Conservation (phyloP, 2,113 vertebrate species). For the Ophthalmolycus amberensis region DNA sequence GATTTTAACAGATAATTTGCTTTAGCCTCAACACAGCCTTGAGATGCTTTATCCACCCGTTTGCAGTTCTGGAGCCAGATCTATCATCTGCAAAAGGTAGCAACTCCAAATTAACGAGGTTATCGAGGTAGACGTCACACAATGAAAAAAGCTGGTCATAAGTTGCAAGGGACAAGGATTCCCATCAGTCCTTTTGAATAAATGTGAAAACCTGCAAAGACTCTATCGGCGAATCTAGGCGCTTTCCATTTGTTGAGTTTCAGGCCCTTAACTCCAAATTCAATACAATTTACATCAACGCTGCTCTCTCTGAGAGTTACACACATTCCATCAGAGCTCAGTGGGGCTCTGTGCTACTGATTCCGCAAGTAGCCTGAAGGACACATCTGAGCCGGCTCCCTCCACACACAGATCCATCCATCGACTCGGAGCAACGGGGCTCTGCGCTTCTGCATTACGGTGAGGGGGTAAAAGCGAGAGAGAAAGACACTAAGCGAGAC, state of each 20-base stretch:
- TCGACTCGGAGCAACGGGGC: constrained; percentile 30
- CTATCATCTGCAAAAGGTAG: not conserved
- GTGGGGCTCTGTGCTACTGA: constrained; percentile 38
- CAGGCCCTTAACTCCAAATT: constrained; percentile 35
- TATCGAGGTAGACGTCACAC: not conserved
- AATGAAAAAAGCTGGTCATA: constrained; percentile 1
- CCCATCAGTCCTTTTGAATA: not conserved
- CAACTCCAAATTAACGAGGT: not conserved
- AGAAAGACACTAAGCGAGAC: constrained; percentile 23
- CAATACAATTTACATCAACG: constrained; percentile 46
- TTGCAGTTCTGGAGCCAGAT: not conserved
- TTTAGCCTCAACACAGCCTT: not conserved
- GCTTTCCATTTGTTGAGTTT: constrained; percentile 17
- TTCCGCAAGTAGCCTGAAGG: constrained; percentile 46
- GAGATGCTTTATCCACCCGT: not conserved
- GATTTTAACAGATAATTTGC: constrained; percentile 1
- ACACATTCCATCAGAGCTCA: constrained; percentile 39
- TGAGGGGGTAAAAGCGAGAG: constrained; percentile 8
- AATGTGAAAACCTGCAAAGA: constrained; percentile 8
- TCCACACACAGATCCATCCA: constrained; percentile 34
- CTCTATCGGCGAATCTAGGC: constrained; percentile 17
- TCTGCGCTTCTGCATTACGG: constrained; percentile 15
- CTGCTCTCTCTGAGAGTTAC: constrained; percentile 15
- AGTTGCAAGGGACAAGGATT: not conserved
- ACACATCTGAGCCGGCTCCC: constrained; percentile 39